Evolutionary conservation across 2,888 invertebrate genomes (phyloP), one percentile per base, ranked within the genome.

Genomic region (Eristalinus aeneus): DNA sequence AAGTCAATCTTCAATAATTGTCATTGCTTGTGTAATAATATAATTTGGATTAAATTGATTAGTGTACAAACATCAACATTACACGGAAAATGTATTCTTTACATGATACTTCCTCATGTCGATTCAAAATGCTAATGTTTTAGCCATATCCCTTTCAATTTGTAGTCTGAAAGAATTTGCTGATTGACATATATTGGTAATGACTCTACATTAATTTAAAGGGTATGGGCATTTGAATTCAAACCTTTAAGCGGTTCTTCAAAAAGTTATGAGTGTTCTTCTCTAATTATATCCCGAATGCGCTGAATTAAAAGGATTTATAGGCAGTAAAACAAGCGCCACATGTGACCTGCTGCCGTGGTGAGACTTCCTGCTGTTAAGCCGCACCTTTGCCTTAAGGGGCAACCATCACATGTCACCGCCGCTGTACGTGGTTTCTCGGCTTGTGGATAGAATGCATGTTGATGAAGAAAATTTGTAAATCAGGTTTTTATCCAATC

Each of bases 261-360:
- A 56, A 56, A 56, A 56, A 56, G 31, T 32, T 64, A 65, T 78
- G 46, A 39, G 60, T 58, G 27, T 32, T 76, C 36, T 53, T 23
- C 31, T 63, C 27, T 67, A 71, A 81, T 77, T 65, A 60, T 61
- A 56, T 56, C 56, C 22, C 39, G 58, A 81, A 68, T 68, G 64
- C 68, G 53, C 58, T 39, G 53, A 54, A 63, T 67, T 76, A 68
- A 23, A 68, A 39, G 34, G 68, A 80, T 76, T 85, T 85, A 81
- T 68, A 60, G 72, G 60, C 85, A 81, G 72, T 85, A 85, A 85
- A 76, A 69, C 68, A 78, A 86, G 86, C 86, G 86, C 86, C 86
- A 86, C 86, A 82, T 86, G 86, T 67, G 74, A 86, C 77, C 82
- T 77, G 86, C 82, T 86, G 86, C 86, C 78, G 86, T 74, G 74